Evolutionary conservation across 2,797 vertebrate genomes (phyloP).

Genomic region (Trachurus trachurus): DNA sequence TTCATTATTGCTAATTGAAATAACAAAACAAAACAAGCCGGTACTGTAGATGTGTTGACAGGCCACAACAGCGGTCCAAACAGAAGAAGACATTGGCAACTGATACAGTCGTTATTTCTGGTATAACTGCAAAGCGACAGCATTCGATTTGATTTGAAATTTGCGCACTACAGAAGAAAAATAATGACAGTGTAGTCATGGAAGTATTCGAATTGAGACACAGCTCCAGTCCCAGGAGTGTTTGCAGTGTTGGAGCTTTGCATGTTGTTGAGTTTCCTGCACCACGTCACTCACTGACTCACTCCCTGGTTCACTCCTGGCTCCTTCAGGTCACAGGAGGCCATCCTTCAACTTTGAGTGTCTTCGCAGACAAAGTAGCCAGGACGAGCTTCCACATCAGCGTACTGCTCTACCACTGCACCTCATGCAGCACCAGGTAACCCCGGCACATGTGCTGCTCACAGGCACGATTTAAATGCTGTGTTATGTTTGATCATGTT

Average conservation of each 20-base stretch:
- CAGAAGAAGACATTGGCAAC: too few species aligned
- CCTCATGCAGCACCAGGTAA: constrained; percentile 99
- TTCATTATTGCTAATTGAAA: too few species aligned
- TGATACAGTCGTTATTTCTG: too few species aligned
- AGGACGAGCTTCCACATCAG: constrained; percentile 94
- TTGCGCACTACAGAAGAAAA: too few species aligned
- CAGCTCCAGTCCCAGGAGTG: neutral
- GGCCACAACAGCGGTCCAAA: too few species aligned
- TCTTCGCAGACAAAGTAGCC: constrained; percentile 96
- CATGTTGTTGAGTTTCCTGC: constrained; percentile 40
- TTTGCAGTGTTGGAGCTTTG: constrained; percentile 2
- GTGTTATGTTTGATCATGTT: neutral
- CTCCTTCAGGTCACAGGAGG: constrained; percentile 86
- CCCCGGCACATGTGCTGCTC: constrained; percentile 14
- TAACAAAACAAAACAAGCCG: too few species aligned
- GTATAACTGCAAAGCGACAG: too few species aligned
- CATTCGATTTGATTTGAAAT: too few species aligned
- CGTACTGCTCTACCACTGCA: constrained; percentile 96
- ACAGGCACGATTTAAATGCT: neutral
- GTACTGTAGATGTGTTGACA: too few species aligned
- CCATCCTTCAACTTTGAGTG: constrained; percentile 99
- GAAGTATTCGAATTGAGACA: too few species aligned
- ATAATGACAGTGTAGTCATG: too few species aligned
- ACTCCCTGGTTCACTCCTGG: constrained; percentile 30
- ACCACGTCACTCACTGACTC: constrained; percentile 53